Conservation (phyloP, 2,888 invertebrate genomes). For the Zaprionus lineosus region DNA sequence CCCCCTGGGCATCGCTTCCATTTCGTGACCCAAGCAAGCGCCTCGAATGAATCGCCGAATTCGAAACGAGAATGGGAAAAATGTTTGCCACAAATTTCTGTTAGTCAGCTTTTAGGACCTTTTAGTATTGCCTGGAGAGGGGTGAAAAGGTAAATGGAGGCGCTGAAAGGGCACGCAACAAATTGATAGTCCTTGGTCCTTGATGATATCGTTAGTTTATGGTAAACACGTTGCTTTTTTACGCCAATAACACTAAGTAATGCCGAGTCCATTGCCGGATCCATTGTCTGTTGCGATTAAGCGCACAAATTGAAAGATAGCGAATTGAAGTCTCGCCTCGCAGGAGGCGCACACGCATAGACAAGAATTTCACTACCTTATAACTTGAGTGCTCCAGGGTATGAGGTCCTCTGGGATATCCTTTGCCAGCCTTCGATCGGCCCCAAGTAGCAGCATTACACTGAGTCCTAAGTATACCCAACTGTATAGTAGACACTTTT, state of each 20-base stretch:
- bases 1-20: slow-evolving; percentile 55
- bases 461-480: slow-evolving; percentile 42
- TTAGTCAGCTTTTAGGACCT: slow-evolving; percentile 53
- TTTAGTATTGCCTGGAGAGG: too few relatives aligned
- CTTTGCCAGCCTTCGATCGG: too few relatives aligned
- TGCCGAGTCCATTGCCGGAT: slow-evolving; percentile 17
- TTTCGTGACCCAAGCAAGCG: slow-evolving; percentile 50
- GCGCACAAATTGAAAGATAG: slow-evolving; percentile 69
- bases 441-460: neutral
- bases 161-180: slow-evolving; percentile 55
- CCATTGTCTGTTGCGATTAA: slow-evolving; percentile 49
- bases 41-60: slow-evolving; percentile 57
- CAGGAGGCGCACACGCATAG: neutral
- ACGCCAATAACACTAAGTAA: too few relatives aligned
- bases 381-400: slow-evolving; percentile 42
- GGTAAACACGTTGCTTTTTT: too few relatives aligned
- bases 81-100: slow-evolving; percentile 49
- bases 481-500: slow-evolving; percentile 49
- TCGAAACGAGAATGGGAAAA: slow-evolving; percentile 44
- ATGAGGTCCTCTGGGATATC: too few relatives aligned
- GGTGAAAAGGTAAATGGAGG: slow-evolving; percentile 42
- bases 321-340: slow-evolving; percentile 58
- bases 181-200: slow-evolving; percentile 57
- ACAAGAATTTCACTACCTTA: slow-evolving; percentile 46
- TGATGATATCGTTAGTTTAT: slow-evolving; percentile 56